Base-by-base conservation (phyloP, 1,140 invertebrate species). In the Rhysida immarginata region DNA sequence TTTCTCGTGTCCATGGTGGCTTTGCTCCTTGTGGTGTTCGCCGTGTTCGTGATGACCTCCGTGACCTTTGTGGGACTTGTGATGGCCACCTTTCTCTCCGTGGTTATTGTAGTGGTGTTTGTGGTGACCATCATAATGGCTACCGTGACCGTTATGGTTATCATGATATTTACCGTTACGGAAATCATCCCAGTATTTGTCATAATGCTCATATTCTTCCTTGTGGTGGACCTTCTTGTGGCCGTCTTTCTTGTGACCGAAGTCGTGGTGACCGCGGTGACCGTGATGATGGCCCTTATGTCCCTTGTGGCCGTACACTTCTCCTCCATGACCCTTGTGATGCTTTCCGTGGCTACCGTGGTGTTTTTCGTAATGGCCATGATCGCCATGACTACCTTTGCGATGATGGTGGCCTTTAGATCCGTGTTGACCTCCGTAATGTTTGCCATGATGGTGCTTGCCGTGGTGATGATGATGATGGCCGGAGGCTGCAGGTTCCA, bases 161-260 rank as follows among this genome's bases (percentile, higher is more conserved):
- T 24, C 13, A 25, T 51, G 13, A 25, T 51, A 51, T 27, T 51
- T 51, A 3, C 26, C 26, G 13, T 25, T 26, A 13, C 26, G 49
- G 26, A 8, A 27, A 51, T 51, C 49, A 25, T 51, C 49, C 49
- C 49, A 51, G 26, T 51, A 26, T 26, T 51, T 51, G 26, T 51
- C 49, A 25, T 51, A 51, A 13, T 51, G 49, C 20, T 51, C 49
- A 25, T 51, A 51, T 27, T 51, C 49, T 51, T 51, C 49, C 26
- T 51, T 51, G 49, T 51, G 49, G 20, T 51, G 49, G 5, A 51
- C 49, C 24, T 51, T 51, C 49, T 27, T 51, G 49, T 25, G 26
- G 13, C 49, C 49, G 49, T 51, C 49, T 5, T 51, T 51, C 20
- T 51, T 51, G 49, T 51, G 49, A 5, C 49, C 49, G 24, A 26